Evolutionary conservation across 2,797 vertebrate genomes (phyloP).

Genomic region (Salmo trutta): DNA sequence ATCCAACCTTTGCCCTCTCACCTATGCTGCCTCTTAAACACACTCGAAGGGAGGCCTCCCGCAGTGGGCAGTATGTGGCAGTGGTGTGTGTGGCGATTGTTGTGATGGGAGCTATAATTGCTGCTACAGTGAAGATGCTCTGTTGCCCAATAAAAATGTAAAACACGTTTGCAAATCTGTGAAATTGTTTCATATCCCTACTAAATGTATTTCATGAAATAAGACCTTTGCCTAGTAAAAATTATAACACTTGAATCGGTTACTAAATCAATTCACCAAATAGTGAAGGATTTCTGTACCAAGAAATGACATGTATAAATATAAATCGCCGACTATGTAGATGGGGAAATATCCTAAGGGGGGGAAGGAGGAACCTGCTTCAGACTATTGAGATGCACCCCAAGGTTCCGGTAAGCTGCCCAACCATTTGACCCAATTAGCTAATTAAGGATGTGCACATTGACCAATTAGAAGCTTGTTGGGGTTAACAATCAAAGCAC

Average conservation of each 20-base stretch:
- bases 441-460: not conserved
- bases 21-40: not conserved
- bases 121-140: not conserved
- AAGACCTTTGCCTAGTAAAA: not conserved
- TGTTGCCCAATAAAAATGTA: not conserved
- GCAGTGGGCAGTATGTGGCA: constrained; percentile 6
- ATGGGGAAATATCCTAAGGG: no score
- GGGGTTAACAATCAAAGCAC: no score
- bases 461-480: no score
- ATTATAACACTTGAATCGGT: not conserved
- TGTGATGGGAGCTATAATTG: not conserved
- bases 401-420: not conserved
- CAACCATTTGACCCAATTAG: not conserved
- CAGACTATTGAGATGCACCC: no score
- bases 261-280: no score
- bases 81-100: not conserved
- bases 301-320: no score
- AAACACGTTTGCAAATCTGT: not conserved
- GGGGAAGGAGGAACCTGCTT: not conserved
- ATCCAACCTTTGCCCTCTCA: constrained; percentile 14
- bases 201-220: not conserved
- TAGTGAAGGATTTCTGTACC: no score
- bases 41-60: not conserved
- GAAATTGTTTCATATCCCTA: not conserved
- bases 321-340: no score